Evolutionary conservation across 2,113 vertebrate genomes (phyloP).

Genomic region (Penelope pileata): DNA sequence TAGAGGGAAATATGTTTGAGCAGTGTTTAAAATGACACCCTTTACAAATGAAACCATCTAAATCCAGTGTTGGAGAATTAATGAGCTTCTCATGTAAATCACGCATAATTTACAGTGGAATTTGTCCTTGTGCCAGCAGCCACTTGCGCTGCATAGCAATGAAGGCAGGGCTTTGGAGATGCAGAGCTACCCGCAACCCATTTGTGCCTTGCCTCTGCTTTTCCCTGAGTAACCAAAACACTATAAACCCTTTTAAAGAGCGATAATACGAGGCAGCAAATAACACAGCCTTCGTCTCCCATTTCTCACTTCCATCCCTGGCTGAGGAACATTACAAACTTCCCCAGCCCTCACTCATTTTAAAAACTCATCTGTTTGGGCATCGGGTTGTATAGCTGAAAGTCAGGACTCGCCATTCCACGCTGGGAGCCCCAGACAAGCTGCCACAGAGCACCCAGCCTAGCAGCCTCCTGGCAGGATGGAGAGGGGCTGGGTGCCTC

Average conservation of each 20-base stretch:
- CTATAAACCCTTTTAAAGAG: background rate
- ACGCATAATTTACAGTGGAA: slow-evolving; percentile 77
- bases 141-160: slow-evolving; percentile 81
- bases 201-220: slow-evolving; percentile 9
- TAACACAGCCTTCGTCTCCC: background rate
- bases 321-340: background rate
- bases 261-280: background rate
- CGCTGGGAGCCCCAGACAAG: background rate
- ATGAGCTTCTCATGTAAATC: slow-evolving; percentile 86
- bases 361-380: background rate
- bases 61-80: slow-evolving; percentile 79
- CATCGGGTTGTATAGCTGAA: background rate
- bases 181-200: background rate
- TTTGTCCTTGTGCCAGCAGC: slow-evolving; percentile 81
- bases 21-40: slow-evolving; percentile 67
- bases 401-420: rapidly evolving
- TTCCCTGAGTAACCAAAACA: background rate
- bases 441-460: rapidly evolving
- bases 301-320: background rate
- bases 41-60: slow-evolving; percentile 77
- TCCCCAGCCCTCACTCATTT: background rate
- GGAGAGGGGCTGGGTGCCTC: background rate
- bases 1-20: slow-evolving; percentile 49
- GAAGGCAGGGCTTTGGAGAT: slow-evolving; percentile 67
- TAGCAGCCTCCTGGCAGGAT: rapidly evolving